phyloP scores from a whole-genome alignment of 1,140 invertebrate genomes.

The Brevipalpus yothersi region DNA sequence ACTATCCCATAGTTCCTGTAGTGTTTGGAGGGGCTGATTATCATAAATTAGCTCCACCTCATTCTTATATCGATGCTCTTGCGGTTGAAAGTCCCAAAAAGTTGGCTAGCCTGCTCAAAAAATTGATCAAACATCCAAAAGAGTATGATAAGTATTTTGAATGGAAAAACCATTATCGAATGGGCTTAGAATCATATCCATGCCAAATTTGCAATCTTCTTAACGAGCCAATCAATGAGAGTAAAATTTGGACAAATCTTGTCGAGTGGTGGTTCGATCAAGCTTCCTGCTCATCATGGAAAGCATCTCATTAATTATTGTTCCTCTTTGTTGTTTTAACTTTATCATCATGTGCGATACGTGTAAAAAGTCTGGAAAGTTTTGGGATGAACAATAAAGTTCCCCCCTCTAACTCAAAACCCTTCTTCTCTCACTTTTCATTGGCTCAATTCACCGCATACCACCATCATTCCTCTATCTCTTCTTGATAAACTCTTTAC shows the following conservation, averaged over 20 bases:
- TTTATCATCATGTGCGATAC: no score
- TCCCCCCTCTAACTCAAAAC: no score
- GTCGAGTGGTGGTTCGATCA: conserved; percentile 1
- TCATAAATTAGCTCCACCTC: conserved; percentile 16
- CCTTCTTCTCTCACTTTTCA: no score
- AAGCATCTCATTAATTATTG: neutral
- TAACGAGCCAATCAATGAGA: neutral
- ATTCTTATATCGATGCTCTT: conserved; percentile 20
- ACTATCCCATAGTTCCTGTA: conserved; percentile 17
- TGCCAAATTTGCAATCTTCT: neutral
- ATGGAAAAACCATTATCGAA: conserved; percentile 13
- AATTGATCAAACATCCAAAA: conserved; percentile 13
- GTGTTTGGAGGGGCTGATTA: conserved; percentile 20
- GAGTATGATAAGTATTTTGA: conserved; percentile 17
- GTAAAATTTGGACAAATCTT: neutral
- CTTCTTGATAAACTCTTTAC: no score
- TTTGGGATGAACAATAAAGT: no score
- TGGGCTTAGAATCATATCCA: no score
- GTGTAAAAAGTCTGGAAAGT: no score
- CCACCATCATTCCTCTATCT: no score
- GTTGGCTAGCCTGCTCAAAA: conserved; percentile 14
- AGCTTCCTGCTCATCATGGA: neutral
- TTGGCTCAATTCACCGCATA: no score
- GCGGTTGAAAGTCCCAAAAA: conserved; percentile 13
- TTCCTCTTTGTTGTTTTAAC: no score